These are phyloP conservation scores for Rhinella marina DNA, from an alignment of 2,797 vertebrate species.

Conservation along the genomic window DNA sequence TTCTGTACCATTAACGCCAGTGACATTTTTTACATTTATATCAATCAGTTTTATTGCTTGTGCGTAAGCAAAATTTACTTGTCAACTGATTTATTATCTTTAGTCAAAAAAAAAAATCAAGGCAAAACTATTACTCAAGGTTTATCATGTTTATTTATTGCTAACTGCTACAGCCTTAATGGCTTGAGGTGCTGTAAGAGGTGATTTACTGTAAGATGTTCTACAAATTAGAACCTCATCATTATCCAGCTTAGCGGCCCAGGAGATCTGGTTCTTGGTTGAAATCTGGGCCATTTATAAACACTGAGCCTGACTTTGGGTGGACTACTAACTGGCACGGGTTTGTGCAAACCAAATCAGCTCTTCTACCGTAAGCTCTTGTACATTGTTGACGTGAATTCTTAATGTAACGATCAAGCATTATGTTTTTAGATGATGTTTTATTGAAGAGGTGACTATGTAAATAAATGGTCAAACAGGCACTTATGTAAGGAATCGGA, in stretches of 20 bases:
- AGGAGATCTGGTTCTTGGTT: slow-evolving; percentile 3
- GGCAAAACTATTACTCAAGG: slow-evolving; percentile 32
- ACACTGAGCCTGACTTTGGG: background rate
- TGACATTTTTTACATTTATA: slow-evolving; percentile 53
- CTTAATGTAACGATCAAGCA: background rate
- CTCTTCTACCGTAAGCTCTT: slow-evolving; percentile 33
- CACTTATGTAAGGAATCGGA: slow-evolving; percentile 28
- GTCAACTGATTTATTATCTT: slow-evolving; percentile 43
- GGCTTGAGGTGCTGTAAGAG: slow-evolving; percentile 27
- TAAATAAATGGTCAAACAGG: slow-evolving; percentile 51
- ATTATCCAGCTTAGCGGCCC: background rate
- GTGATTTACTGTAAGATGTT: slow-evolving; percentile 37
- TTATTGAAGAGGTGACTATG: slow-evolving; percentile 37
- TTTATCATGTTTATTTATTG: slow-evolving; percentile 24
- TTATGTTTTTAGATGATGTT: slow-evolving; percentile 10
- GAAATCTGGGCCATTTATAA: background rate
- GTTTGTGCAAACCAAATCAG: background rate
- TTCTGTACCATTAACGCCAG: slow-evolving; percentile 37
- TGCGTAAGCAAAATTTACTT: slow-evolving; percentile 32
- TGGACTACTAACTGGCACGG: slow-evolving; percentile 1
- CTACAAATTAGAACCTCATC: slow-evolving; percentile 32
- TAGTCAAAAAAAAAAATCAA: slow-evolving; percentile 25
- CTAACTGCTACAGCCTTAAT: slow-evolving; percentile 41
- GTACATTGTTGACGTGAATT: slow-evolving; percentile 37
- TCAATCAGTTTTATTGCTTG: slow-evolving; percentile 38